These are phyloP conservation scores for Rhopalosiphum maidis DNA, from an alignment of 1,140 invertebrate genomes.

Conservation along the genomic window DNA sequence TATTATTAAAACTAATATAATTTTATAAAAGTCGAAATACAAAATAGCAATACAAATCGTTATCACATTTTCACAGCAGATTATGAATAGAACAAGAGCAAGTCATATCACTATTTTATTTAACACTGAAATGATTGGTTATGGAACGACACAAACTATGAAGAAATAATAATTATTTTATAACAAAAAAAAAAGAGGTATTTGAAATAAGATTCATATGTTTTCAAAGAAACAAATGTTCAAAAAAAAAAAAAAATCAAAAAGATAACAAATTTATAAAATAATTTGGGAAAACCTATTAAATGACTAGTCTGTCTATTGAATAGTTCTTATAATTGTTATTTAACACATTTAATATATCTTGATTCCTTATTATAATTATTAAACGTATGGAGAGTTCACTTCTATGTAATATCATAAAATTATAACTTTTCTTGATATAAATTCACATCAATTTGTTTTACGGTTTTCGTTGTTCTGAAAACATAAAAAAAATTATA, in stretches of 20 bases:
- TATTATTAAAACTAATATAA: slow-evolving; percentile 20
- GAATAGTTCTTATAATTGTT: not conserved
- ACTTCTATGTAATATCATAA: not conserved
- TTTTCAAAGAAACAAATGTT: not conserved
- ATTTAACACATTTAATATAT: not conserved
- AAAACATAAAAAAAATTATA: slow-evolving; percentile 4
- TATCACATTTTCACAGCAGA: slow-evolving; percentile 53
- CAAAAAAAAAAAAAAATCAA: not conserved
- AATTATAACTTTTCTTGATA: not conserved
- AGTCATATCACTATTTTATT: slow-evolving; percentile 4
- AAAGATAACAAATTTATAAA: slow-evolving; percentile 5
- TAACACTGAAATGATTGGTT: not conserved
- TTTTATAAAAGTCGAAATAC: slow-evolving; percentile 25
- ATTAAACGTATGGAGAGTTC: not conserved
- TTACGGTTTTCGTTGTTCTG: not conserved
- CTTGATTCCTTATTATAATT: not conserved
- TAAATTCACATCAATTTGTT: not conserved
- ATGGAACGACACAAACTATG: not conserved
- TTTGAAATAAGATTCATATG: not conserved
- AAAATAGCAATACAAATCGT: slow-evolving; percentile 42
- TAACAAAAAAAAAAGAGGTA: not conserved
- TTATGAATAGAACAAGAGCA: slow-evolving; percentile 22
- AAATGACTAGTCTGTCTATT: slow-evolving; percentile 44
- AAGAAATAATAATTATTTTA: not conserved
- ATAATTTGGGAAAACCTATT: not conserved